Percentiles rank a stretch among this genome's conserved stretches.
Conservation (phyloP, 2,113 vertebrate species). For the Uropsilus gracilis region DNA sequence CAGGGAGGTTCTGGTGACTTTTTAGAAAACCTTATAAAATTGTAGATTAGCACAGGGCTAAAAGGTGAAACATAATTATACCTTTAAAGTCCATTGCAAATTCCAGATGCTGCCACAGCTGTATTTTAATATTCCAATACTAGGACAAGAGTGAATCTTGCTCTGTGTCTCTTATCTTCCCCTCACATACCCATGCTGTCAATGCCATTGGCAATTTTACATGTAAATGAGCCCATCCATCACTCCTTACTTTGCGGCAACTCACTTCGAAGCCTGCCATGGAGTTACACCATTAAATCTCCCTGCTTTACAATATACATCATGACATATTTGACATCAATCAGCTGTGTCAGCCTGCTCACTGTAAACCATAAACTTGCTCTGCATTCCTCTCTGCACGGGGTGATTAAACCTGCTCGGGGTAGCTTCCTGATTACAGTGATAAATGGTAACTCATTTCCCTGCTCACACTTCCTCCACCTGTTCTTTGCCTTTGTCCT, state of each 20-base stretch:
- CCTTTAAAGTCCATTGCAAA: constrained; percentile 54
- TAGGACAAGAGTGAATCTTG: constrained; percentile 84
- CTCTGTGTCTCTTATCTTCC: constrained; percentile 85
- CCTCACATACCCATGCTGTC: constrained; percentile 85
- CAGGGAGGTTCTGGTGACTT: not conserved
- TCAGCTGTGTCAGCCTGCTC: constrained; percentile 89
- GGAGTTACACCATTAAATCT: constrained; percentile 89
- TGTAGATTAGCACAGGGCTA: constrained; percentile 58
- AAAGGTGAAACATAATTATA: constrained; percentile 77
- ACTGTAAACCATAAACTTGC: constrained; percentile 88
- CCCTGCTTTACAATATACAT: constrained; percentile 89
- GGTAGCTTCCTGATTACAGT: constrained; percentile 83
- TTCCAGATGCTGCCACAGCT: constrained; percentile 83
- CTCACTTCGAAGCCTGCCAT: constrained; percentile 86
- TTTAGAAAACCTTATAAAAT: constrained; percentile 47
- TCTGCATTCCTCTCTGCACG: constrained; percentile 81
- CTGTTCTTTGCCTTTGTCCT: not conserved
- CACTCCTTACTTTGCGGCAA: constrained; percentile 84
- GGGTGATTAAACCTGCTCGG: constrained; percentile 85
- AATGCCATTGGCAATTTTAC: constrained; percentile 89
- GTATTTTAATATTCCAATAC: constrained; percentile 85
- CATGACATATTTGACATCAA: constrained; percentile 92
- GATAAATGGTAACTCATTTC: constrained; percentile 80
- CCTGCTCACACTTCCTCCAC: constrained; percentile 21
- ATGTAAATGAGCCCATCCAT: constrained; percentile 91